phyloP scores from a whole-genome alignment of 1,140 invertebrate species.

The Drosophila bocqueti region DNA sequence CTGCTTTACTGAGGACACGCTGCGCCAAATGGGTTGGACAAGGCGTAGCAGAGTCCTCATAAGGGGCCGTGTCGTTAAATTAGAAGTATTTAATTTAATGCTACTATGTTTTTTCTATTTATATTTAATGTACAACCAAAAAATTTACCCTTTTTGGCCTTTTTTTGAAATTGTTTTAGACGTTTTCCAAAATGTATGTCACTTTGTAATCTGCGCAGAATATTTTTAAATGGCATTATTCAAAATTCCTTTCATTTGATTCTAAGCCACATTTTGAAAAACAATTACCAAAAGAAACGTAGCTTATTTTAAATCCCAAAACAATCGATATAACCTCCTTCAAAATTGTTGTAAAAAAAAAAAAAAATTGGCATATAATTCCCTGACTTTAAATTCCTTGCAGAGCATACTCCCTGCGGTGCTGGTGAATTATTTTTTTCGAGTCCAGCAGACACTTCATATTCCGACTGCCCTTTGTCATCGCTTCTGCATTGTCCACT shows the following conservation, averaged over 20 bases:
- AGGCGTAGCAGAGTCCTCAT: too few species aligned
- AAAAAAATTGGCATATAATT: neutral
- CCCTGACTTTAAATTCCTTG: neutral
- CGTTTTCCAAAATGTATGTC: neutral
- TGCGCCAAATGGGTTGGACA: neutral
- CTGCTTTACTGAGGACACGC: conserved; percentile 6
- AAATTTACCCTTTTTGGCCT: neutral
- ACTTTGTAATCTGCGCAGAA: neutral
- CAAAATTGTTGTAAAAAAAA: neutral
- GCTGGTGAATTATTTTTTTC: neutral
- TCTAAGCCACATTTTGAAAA: too few species aligned
- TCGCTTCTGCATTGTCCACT: conserved; percentile 54
- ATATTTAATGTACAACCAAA: neutral
- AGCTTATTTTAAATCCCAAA: neutral
- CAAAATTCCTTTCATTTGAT: neutral
- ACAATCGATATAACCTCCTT: neutral
- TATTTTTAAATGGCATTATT: neutral
- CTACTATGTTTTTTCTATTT: neutral
- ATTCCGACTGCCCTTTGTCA: conserved; percentile 55
- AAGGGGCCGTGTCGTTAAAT: neutral
- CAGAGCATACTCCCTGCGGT: conserved; percentile 24
- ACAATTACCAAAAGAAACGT: too few species aligned
- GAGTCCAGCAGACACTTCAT: conserved; percentile 20
- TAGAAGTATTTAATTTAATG: neutral
- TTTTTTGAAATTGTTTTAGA: neutral